Conservation (phyloP, 2,888 invertebrate genomes). For the Gordius sp. region DNA sequence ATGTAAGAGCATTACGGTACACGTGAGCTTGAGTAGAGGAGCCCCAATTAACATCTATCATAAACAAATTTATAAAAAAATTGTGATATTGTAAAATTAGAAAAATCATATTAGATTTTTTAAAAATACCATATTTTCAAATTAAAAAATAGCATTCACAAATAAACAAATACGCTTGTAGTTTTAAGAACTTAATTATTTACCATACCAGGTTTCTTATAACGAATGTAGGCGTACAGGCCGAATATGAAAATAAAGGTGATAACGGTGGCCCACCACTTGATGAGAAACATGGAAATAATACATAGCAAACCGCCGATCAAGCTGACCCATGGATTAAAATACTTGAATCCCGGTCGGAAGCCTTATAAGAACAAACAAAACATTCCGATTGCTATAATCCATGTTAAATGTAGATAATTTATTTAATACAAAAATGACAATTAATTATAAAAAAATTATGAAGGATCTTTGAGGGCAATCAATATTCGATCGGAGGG, state of each 20-base stretch:
- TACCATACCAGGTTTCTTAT: conserved; percentile 29
- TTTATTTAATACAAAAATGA: no score
- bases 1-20: conserved; percentile 60
- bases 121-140: no score
- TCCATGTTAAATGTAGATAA: no score
- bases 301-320: conserved; percentile 42
- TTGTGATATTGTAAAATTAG: no score
- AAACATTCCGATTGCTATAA: no score
- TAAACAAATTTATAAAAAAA: no score
- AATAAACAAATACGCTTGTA: no score
- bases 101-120: no score
- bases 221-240: conserved; percentile 29
- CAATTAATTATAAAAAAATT: conserved; percentile 4
- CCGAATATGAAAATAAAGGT: conserved; percentile 29
- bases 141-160: no score
- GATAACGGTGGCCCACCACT: conserved; percentile 33
- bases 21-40: conserved; percentile 78
- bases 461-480: background rate
- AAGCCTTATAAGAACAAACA: conserved; percentile 24
- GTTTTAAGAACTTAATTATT: no score
- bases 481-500: background rate
- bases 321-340: conserved; percentile 66
- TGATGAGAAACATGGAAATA: conserved; percentile 34
- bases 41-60: conserved; percentile 70
- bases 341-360: conserved; percentile 37